These are phyloP conservation scores for Zaprionus camerounensis DNA, from an alignment of 1,140 invertebrate species.

Conservation along the genomic window DNA sequence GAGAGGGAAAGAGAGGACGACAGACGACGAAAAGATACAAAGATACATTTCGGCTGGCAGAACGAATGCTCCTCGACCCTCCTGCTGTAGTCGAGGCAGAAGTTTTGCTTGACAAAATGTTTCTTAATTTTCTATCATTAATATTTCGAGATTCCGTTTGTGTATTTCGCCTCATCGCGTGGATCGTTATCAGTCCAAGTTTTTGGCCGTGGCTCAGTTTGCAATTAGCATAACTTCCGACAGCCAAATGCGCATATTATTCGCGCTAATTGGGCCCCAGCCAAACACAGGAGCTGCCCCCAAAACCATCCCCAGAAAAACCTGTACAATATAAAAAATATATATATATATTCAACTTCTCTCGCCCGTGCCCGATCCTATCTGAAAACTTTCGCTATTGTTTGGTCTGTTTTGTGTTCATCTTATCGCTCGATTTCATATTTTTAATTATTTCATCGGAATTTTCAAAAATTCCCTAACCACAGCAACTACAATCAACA, in stretches of 20 bases:
- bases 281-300: slow-evolving; percentile 3
- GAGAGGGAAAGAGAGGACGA: not conserved
- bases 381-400: slow-evolving; percentile 54
- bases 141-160: slow-evolving; percentile 68
- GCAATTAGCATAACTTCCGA: slow-evolving; percentile 78
- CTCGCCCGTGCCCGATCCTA: slow-evolving; percentile 10
- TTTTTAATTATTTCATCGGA: slow-evolving; percentile 21
- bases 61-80: not conserved
- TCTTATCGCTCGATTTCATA: slow-evolving; percentile 35
- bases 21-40: slow-evolving; percentile 49
- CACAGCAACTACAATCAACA: slow-evolving; percentile 2
- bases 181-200: slow-evolving; percentile 62
- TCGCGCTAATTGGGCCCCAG: slow-evolving; percentile 56
- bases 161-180: slow-evolving; percentile 14
- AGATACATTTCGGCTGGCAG: slow-evolving; percentile 42
- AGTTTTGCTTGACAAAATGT: slow-evolving; percentile 55
- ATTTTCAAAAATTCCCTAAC: slow-evolving; percentile 37
- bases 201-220: slow-evolving; percentile 26
- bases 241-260: slow-evolving; percentile 56
- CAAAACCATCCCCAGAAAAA: not conserved
- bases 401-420: slow-evolving; percentile 21
- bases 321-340: not conserved
- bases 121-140: slow-evolving; percentile 74
- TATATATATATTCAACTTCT: not conserved
- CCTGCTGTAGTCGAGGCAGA: slow-evolving; percentile 11